Base-by-base conservation (phyloP, 2,888 invertebrate genomes). In the Troilus luridus region DNA sequence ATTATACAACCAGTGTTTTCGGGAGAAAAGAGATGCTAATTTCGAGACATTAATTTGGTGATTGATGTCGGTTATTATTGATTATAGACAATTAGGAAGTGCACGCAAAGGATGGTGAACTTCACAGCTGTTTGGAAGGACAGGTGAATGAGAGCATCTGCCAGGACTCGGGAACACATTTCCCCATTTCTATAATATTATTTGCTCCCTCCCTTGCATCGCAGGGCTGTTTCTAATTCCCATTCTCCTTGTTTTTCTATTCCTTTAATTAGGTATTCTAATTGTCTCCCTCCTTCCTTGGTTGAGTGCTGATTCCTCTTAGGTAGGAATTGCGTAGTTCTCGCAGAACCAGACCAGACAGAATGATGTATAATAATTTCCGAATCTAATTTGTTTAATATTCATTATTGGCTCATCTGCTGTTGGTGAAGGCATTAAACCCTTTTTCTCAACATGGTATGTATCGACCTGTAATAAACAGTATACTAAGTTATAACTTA, bases 111-210 rank as follows among this genome's bases (percentile, higher is more conserved):
- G n/a, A 58, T n/a, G n/a, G 56, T 54, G 56, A 85, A 54, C 41
- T 41, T 21, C 85, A 54, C 85, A 85, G 85, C 85, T 85, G 85
- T 21, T 19, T 21, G 1, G 56, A 19, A n/a, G 56, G 85, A 85
- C 56, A 85, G 85, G 85, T 85, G 85, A 85, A 21, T n/a, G 56
- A 11, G 56, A 54, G 85, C 85, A 85, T 85, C 85, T 85, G 85
- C 85, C 85, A n/a, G 6, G 14, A 1, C 85, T 85, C 56, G 12
- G 21, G 56, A 85, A 19, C 85, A 85, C 85, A 85, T 85, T 58
- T 85, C 85, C 56, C 56, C 85, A 85, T 56, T 56, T 85, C 85
- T n/a, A n/a, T 56, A 85, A 85, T 85, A 85, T 85, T 21, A 85
- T 85, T 58, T 81, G 14, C 85, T 21, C n/a, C 85, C 56, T 56